Percentiles rank a stretch among this genome's conserved stretches.
Conservation (phyloP, 1,140 invertebrate genomes). For the Vanessa tameamea region DNA sequence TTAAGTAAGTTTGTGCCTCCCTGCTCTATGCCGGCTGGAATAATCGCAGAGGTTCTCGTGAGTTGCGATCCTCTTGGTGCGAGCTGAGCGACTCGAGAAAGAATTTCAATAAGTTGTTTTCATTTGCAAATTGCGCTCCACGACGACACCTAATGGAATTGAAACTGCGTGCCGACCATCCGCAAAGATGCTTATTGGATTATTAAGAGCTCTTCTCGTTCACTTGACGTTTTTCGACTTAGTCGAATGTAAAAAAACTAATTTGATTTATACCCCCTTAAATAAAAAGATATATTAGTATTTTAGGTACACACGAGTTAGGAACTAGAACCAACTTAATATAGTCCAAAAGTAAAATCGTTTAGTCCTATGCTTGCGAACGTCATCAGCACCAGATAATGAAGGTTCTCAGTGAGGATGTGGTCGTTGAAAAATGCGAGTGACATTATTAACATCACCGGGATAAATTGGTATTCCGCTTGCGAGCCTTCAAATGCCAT, state of each 20-base stretch:
- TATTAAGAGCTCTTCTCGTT: conserved; percentile 61
- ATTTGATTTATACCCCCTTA: background rate
- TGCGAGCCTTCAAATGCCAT: conserved; percentile 67
- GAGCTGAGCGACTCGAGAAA: conserved; percentile 58
- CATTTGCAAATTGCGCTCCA: conserved; percentile 78
- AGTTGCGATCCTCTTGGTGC: conserved; percentile 38
- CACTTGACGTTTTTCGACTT: conserved; percentile 31
- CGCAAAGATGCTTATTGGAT: conserved; percentile 67
- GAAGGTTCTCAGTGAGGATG: conserved; percentile 52
- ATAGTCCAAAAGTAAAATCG: too few relatives aligned
- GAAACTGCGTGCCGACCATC: conserved; percentile 60
- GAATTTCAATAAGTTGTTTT: conserved; percentile 81
- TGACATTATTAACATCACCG: conserved; percentile 62
- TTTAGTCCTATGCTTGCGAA: conserved; percentile 31
- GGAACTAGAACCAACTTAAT: background rate
- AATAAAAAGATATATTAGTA: conserved; percentile 1
- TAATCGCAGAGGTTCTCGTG: conserved; percentile 53
- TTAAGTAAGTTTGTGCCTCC: conserved; percentile 18
- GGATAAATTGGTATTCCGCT: conserved; percentile 72
- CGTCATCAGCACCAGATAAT: conserved; percentile 43
- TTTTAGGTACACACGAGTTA: conserved; percentile 28
- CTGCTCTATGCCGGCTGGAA: conserved; percentile 46
- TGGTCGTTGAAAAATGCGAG: conserved; percentile 68
- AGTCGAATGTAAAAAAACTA: background rate
- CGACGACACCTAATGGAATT: conserved; percentile 78